Evolutionary conservation across 1,140 invertebrate species (phyloP).

Genomic region (Papilio polytes): DNA sequence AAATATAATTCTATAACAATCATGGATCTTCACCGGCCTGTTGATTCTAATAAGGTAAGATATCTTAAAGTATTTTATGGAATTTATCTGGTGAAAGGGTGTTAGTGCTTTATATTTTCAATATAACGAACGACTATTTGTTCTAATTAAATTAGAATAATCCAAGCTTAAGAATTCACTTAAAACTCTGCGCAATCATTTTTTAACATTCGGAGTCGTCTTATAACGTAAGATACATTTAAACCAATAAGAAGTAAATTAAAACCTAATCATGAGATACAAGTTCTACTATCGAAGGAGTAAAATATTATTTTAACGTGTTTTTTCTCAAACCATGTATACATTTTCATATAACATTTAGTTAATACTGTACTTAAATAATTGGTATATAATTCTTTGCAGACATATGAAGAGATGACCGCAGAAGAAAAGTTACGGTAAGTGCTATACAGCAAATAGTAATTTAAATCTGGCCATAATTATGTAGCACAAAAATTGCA

Average conservation of each 20-base stretch:
- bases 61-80: conserved; percentile 45
- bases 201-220: not conserved
- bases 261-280: too few relatives aligned
- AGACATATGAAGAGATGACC: conserved; percentile 89
- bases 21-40: conserved; percentile 85
- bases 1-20: conserved; percentile 41
- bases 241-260: too few relatives aligned
- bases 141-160: not conserved
- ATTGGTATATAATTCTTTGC: conserved; percentile 64
- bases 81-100: not conserved
- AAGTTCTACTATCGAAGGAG: too few relatives aligned
- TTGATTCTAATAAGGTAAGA: conserved; percentile 86
- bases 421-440: conserved; percentile 88
- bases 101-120: not conserved
- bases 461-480: not conserved
- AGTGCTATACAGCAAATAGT: conserved; percentile 39
- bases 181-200: not conserved
- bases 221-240: too few relatives aligned
- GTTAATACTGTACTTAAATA: conserved; percentile 24
- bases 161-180: not conserved
- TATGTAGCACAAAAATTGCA: not conserved
- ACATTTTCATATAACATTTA: too few relatives aligned
- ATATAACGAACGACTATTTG: not conserved
- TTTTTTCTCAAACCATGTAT: too few relatives aligned
- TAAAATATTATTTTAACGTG: too few relatives aligned